phyloP scores from a whole-genome alignment of 2,113 vertebrate genomes.

The Mustela lutreola region DNA sequence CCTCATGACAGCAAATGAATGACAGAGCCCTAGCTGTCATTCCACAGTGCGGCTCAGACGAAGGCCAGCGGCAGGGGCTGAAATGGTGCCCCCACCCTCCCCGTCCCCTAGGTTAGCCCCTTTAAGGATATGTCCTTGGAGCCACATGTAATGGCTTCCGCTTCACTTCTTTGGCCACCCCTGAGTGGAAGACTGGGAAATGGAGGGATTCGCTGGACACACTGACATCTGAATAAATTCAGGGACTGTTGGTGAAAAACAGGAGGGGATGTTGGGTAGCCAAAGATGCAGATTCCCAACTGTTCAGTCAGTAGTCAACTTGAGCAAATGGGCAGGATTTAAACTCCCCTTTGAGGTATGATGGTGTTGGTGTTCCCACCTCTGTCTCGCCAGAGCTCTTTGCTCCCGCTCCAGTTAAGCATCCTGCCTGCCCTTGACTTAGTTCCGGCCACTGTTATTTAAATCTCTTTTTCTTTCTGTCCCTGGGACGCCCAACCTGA shows the following conservation, averaged over 20 bases:
- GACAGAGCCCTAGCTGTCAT: neutral
- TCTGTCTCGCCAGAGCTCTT: neutral
- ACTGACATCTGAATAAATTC: neutral
- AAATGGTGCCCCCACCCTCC: neutral
- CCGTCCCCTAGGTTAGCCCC: neutral
- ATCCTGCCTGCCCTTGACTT: neutral
- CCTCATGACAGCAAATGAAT: neutral
- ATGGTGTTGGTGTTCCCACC: neutral
- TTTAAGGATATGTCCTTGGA: neutral
- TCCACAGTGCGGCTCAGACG: neutral
- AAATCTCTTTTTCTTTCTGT: neutral
- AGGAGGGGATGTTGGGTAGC: neutral
- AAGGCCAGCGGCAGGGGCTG: neutral
- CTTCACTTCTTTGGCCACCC: neutral
- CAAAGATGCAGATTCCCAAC: neutral
- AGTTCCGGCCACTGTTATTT: neutral
- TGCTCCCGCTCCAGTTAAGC: neutral
- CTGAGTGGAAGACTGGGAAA: neutral
- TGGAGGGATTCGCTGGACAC: neutral
- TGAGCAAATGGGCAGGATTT: neutral
- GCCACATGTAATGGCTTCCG: neutral
- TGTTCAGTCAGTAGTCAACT: neutral
- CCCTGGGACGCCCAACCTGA: neutral
- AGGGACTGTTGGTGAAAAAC: neutral
- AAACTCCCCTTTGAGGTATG: neutral